These are phyloP conservation scores for Tetragnatha montana DNA, from an alignment of 2,888 invertebrate genomes.

Conservation along the genomic window DNA sequence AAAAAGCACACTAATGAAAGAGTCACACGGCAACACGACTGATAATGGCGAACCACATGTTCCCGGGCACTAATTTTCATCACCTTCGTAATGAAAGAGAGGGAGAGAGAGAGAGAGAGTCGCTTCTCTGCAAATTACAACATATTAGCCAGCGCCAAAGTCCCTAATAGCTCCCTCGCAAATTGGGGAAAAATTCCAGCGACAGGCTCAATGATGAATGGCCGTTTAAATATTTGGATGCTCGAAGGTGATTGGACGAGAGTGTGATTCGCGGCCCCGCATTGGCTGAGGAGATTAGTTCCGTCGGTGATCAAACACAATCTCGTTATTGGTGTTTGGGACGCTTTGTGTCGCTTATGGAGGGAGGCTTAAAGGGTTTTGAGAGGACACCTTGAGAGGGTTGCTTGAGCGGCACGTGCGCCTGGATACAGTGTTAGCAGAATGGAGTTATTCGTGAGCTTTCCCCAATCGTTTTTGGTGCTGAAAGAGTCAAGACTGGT, in stretches of 20 bases:
- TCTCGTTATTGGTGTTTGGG: background rate
- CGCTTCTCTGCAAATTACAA: background rate
- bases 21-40: background rate
- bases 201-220: conserved; percentile 22
- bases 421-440: no score
- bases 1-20: background rate
- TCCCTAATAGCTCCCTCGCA: background rate
- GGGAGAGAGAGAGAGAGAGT: background rate
- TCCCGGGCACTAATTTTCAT: background rate
- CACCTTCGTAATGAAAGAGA: background rate
- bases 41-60: background rate
- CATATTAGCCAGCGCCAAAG: background rate
- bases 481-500: no score
- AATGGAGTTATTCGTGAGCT: no score
- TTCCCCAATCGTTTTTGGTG: no score
- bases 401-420: no score
- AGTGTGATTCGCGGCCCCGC: background rate
- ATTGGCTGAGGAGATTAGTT: background rate
- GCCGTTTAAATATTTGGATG: conserved; percentile 23
- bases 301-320: background rate
- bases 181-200: conserved; percentile 4
- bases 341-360: background rate
- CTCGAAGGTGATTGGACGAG: conserved; percentile 9
- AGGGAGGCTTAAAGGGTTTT: background rate
- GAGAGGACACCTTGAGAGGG: background rate